Evolutionary conservation across 2,113 vertebrate species (phyloP).

Genomic region (Globicephala melas): DNA sequence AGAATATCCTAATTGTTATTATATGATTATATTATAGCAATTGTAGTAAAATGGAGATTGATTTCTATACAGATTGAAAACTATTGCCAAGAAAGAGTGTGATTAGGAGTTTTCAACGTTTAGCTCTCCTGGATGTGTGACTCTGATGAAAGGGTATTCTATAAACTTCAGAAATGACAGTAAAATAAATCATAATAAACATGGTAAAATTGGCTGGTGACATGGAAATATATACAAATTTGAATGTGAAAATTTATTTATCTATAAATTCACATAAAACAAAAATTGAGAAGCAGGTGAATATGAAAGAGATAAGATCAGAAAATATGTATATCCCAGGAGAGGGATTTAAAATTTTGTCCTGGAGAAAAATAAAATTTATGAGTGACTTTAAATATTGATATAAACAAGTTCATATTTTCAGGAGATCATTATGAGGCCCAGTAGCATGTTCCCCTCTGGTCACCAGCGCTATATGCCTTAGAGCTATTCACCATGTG

Average conservation of each 20-base stretch:
- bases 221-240: neutral
- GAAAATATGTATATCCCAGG: neutral
- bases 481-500: too few relatives aligned
- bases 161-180: neutral
- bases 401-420: neutral
- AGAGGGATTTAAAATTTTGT: neutral
- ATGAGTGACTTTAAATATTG: neutral
- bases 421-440: neutral
- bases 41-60: neutral
- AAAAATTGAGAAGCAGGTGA: neutral
- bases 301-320: neutral
- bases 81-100: neutral
- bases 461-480: neutral
- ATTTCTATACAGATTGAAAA: neutral
- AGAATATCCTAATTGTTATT: neutral
- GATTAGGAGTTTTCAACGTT: neutral
- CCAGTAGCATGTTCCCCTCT: neutral
- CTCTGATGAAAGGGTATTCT: neutral
- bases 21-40: neutral
- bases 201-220: neutral
- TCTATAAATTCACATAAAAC: neutral
- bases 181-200: neutral
- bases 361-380: neutral
- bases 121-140: neutral
- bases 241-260: neutral